Evolutionary conservation across 2,113 vertebrate genomes (phyloP), one percentile per base, ranked within the genome.

Genomic region (Calidris pugnax): DNA sequence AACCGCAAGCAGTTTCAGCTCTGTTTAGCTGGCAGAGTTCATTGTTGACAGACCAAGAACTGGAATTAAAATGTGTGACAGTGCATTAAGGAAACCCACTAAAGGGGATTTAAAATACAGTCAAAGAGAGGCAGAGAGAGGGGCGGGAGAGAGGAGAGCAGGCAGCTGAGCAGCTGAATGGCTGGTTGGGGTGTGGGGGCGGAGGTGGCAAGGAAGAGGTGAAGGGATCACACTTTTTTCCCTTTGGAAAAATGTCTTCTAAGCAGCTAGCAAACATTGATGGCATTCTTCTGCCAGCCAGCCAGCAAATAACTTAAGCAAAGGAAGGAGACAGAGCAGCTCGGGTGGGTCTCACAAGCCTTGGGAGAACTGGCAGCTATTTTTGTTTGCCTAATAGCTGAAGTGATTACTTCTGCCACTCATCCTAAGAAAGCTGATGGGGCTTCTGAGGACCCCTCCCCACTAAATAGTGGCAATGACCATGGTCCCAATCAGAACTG

Each of bases 401-500:
- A 92, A 96, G 94, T 74, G 95, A 91, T 97, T 97, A 53, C 77
- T 93, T 91, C 82, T 94, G 79, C 81, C 94, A 83, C 41, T 97
- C 88, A 93, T 80, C 80, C 93, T 68, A 57, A 68, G 91, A 94
- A 82, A 56, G 74, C 45, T 96, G 89, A 94, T 6, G 7, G 90
- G 66, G 43, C 60, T 93, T 48, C 91, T 86, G 8, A 72, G 91
- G 55, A 80, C 72, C 53, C 59, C 67, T 84, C 48, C 76, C 87
- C 24, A 63, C 55, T 67, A 68, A 97, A 60, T 47, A 94, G 73
- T 76, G 93, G 72, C 80, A 92, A 62, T 95, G 96, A 62, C 74
- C 78, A 66, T 63, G 75, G 93, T 96, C 57, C 59, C 9, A 39
- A 15, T 97, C 91, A 97, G 82, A 96, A 85, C 8, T 47, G 56